Base-by-base conservation (phyloP, 2,888 invertebrate species). In the Cremastinae sp. region DNA sequence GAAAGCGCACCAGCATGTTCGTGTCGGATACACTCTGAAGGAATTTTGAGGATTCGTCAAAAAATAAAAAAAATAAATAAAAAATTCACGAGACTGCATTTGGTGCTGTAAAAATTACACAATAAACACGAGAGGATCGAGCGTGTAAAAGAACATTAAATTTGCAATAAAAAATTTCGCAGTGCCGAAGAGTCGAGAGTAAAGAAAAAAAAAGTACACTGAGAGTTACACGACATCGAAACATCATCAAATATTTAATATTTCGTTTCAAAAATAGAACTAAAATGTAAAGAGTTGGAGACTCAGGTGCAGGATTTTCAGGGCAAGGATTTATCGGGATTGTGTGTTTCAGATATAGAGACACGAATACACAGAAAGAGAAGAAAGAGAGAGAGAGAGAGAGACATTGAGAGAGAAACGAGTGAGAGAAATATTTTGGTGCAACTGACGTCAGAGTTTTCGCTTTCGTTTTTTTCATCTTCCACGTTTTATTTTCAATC, bases 341-440 rank as follows among this genome's bases (percentile, higher is more conserved):
- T n/a, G 14, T 16, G 39, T 55, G n/a, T 45, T 41, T 16, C 55
- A 65, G 35, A 51, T 68, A 49, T 37, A 65, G 1, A 37, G 53
- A 66, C 47, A 70, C 59, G 74, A 70, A 59, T 70, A 66, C 71
- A 75, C 66, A 68, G 72, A 66, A 53, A 75, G 49, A 69, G 62
- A 45, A 70, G 75, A 64, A 58, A 64, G 45, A 51, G 28, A 41
- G 18, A 10, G 10, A 7, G 16, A 9, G 59, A 28, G 22, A 10
- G 16, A 16, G 59, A 41, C 12, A 41, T 41, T 53, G 16, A 69
- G 53, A 61, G 35, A 28, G 2, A 20, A 49, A 20, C 28, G 47
- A 16, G 53, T 22, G 45, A 56, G 45, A 47, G 9, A 61, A 65
- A 16, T 71, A 49, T 66, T 62, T 75, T 72, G 58, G 66, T 75